Evolutionary conservation across 1,140 invertebrate species (phyloP), one percentile per base, ranked within the genome.

Genomic region (Dendrolimus punctatus): DNA sequence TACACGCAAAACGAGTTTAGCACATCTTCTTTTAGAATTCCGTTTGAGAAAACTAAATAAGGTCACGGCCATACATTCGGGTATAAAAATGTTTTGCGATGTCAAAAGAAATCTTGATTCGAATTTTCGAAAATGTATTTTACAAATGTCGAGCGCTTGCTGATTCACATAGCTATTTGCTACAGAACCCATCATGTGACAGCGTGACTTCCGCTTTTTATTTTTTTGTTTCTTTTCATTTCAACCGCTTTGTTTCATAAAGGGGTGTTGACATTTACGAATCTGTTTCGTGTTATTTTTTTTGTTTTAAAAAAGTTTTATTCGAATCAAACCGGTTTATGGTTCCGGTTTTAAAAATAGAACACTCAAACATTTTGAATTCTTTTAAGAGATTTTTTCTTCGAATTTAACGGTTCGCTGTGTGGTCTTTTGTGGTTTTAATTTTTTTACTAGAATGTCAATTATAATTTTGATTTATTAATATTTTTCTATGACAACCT

Each of bases 181-280:
- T 23, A 23, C 23, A 23, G 23, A 23, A 23, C 23, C 23, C 23
- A 2, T 1, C 23, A 23, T 23, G 23, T 23, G 23, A 23, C 23
- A 23, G 23, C 23, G 23, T 23, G 23, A 23, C 23, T 23, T 23
- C 23, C 23, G 23, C 23, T 23, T 23, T 1, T 23, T 23, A 23
- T 23, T 23, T 76, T 67, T 76, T 72, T 71, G 65, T 75, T 80
- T 82, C 80, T 82, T 74, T 68, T 44, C 39, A 10, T 38, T 23
- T 50, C 49, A 9, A 56, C 58, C 66, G 65, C 68, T 60, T 85
- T 84, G 79, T 83, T 85, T 85, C 80, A 81, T 73, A 71, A 82
- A 85, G 80, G 82, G 82, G 80, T 86, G 82, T 84, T 86, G 82
- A 86, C 82, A 86, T 80, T 80, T 85, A 85, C 75, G 66, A 82